Percentiles rank a stretch among this genome's conserved stretches.
phyloP scores from a whole-genome alignment of 2,797 vertebrate species.

The Chromis chromis region DNA sequence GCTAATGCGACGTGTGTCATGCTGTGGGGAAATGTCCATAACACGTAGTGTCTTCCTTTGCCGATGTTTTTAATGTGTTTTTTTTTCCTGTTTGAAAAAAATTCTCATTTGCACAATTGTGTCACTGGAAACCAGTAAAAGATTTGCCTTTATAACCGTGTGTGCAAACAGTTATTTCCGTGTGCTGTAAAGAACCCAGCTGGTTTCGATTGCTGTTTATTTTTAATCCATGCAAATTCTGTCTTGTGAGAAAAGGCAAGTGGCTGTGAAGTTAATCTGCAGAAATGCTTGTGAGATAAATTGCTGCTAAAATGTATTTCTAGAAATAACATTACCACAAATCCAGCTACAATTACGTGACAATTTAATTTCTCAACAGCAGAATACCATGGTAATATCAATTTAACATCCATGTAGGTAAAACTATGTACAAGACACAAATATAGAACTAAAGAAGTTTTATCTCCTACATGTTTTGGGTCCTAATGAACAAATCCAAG shows the following conservation, averaged over 20 bases:
- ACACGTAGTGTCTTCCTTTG: conserved; percentile 51
- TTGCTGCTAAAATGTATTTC: not conserved
- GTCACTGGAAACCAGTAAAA: conserved; percentile 79
- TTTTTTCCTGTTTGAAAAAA: conserved; percentile 29
- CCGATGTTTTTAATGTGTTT: conserved; percentile 45
- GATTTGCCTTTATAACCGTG: conserved; percentile 62
- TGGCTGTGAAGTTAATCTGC: not conserved
- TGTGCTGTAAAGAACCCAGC: conserved; percentile 7
- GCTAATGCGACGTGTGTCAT: conserved; percentile 48
- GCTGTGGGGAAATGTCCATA: conserved; percentile 35
- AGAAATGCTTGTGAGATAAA: not conserved
- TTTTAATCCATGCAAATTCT: conserved; percentile 1
- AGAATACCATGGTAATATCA: conserved; percentile 6
- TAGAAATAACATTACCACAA: conserved; percentile 1
- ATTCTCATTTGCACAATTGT: conserved; percentile 72
- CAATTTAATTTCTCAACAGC: conserved; percentile 20
- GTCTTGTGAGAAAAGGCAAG: not conserved
- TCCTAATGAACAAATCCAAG: not conserved
- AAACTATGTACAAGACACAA: not conserved
- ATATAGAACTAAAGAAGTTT: not conserved
- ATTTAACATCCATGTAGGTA: not conserved
- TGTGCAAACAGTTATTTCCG: conserved; percentile 28
- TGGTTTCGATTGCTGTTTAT: not conserved
- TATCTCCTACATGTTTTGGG: not conserved
- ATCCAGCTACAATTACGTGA: not conserved